phyloP scores from a whole-genome alignment of 2,888 invertebrate genomes.

The Liodrosophila aerea region DNA sequence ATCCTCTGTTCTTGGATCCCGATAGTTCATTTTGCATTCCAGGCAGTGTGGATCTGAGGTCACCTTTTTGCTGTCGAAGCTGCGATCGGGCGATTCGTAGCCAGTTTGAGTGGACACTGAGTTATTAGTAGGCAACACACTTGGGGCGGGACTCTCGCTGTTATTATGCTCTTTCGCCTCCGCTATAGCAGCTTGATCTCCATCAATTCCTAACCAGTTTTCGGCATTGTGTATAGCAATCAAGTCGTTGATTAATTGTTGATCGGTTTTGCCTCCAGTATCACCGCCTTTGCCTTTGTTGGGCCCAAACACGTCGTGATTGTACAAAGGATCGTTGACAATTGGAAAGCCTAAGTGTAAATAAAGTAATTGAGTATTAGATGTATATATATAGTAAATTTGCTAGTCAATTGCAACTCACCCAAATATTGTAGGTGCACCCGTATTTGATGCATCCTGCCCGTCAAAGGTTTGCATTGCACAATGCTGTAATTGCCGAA shows the following conservation, averaged over 20 bases:
- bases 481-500: conserved; percentile 95
- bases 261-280: conserved; percentile 92
- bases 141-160: conserved; percentile 61
- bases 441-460: conserved; percentile 98
- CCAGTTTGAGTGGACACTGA: conserved; percentile 93
- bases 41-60: conserved; percentile 93
- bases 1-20: conserved; percentile 94
- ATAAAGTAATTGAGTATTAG: too few relatives aligned
- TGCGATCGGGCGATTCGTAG: conserved; percentile 33
- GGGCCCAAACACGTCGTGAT: conserved; percentile 96
- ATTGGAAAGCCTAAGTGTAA: conserved; percentile 96
- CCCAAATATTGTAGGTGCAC: conserved; percentile 98
- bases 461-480: conserved; percentile 96
- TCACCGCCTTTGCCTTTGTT: conserved; percentile 94
- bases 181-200: conserved; percentile 84
- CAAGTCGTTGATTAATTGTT: conserved; percentile 92
- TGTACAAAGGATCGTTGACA: conserved; percentile 97
- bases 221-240: conserved; percentile 96
- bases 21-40: conserved; percentile 94
- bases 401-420: conserved; percentile 69
- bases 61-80: conserved; percentile 87
- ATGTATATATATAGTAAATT: too few relatives aligned
- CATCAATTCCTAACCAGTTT: conserved; percentile 95
- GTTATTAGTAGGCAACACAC: not conserved
- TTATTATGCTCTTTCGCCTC: not conserved